Percentiles rank a stretch among this genome's conserved stretches.
These are phyloP conservation scores for Gymnarchus niloticus DNA, from an alignment of 2,113 vertebrate species.

Conservation along the genomic window DNA sequence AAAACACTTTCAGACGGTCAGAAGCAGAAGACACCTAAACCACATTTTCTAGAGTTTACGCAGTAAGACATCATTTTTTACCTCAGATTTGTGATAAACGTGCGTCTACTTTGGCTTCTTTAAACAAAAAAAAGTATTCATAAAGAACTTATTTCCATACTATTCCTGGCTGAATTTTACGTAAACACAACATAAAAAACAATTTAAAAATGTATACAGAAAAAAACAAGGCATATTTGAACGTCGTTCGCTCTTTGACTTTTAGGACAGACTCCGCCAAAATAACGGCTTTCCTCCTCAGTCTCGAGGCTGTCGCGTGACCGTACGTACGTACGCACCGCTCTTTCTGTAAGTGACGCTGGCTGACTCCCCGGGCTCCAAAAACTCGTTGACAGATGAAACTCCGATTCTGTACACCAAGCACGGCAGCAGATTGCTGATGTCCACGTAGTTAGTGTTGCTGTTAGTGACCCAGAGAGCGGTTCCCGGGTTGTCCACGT, in stretches of 20 bases:
- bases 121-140: background rate
- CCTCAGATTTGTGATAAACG: background rate
- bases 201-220: background rate
- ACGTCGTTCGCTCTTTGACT: background rate
- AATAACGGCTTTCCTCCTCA: background rate
- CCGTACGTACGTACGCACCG: conserved; percentile 51
- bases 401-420: conserved; percentile 59
- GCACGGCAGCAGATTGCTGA: conserved; percentile 57
- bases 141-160: background rate
- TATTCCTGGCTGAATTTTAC: background rate
- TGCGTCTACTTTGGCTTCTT: background rate
- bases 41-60: background rate
- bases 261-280: background rate
- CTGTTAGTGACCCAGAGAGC: conserved; percentile 31
- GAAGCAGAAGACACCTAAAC: too few species aligned
- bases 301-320: background rate
- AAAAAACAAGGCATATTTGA: background rate
- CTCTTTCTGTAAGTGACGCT: conserved; percentile 45
- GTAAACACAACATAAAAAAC: background rate
- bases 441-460: conserved; percentile 34
- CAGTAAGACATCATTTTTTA: background rate
- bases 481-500: conserved; percentile 29
- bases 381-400: conserved; percentile 59
- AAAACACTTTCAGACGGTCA: background rate
- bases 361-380: conserved; percentile 52